Evolutionary conservation across 2,888 invertebrate species (phyloP), one percentile per base, ranked within the genome.

Genomic region (Drosophila kambysellisi): DNA sequence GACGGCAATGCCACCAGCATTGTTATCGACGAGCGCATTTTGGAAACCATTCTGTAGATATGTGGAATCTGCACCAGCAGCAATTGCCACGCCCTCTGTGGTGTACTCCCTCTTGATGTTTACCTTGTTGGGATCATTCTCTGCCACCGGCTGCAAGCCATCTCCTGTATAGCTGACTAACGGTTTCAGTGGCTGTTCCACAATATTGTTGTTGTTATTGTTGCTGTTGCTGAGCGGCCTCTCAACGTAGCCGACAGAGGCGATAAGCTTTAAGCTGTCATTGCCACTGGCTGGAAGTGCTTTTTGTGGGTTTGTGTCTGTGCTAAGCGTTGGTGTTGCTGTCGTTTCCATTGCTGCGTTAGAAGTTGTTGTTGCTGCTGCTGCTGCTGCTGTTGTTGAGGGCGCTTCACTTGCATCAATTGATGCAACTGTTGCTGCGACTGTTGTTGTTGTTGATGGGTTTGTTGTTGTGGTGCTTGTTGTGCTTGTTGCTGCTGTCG

Each of bases 41-140:
- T 67, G 58, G 15, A 82, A 77, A 0, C 85, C 88, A 25, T 69
- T 77, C 12, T 80, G 74, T 5, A 81, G 53, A 4, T 79, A 82
- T 8, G 65, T 25, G 2, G 70, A 71, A 17, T 70, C 53, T 0
- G 70, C 52, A 0, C 72, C 73, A 4, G 41, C 12, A 4, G 52
- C 41, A 46, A 65, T n/a, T 6, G 66, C 5, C 17, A 58, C 32
- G 29, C 83, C 84, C 73, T 92, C 91, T 0, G 91, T 91, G 37
- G 92, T 91, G 68, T 91, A 92, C 33, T 92, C 92, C 20, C 92
- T 70, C 56, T 92, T 92, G 35, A 92, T 92, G 74, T 92, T 91
- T 39, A 92, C 83, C 69, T 92, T 92, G 71, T 79, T 90, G 41
- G 92, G 89, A 83, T 92, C 92, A 59, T 81, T 81, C 35, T 76